Evolutionary conservation across 1,140 invertebrate genomes (phyloP).

Genomic region (Aphelenchoides fujianensis): DNA sequence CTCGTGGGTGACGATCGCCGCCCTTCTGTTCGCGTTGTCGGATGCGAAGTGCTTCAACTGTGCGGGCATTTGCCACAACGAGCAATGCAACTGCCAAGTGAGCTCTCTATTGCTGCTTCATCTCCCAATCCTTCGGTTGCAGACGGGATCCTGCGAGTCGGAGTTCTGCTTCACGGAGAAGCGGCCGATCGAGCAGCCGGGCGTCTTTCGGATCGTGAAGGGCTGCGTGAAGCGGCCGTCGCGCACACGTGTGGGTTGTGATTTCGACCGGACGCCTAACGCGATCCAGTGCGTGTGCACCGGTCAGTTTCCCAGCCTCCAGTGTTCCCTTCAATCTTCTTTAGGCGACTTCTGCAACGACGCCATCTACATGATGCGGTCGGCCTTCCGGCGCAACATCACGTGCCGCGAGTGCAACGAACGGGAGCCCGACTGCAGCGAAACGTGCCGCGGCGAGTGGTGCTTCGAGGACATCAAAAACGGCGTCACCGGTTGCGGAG

Average conservation of each 20-base stretch:
- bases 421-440: conserved; percentile 38
- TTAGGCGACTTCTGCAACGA: conserved; percentile 54
- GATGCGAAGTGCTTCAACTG: no score
- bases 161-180: conserved; percentile 58
- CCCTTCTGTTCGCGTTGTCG: no score
- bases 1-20: no score
- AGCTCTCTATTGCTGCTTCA: no score
- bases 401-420: conserved; percentile 52
- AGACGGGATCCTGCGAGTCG: conserved; percentile 56
- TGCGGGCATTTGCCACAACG: no score
- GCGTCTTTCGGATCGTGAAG: conserved; percentile 51
- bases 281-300: conserved; percentile 54
- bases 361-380: conserved; percentile 41
- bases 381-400: conserved; percentile 38
- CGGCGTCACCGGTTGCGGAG: conserved; percentile 34
- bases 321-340: background rate
- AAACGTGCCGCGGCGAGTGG: conserved; percentile 54
- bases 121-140: conserved; percentile 22
- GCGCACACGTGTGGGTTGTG: conserved; percentile 49
- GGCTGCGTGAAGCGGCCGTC: conserved; percentile 52
- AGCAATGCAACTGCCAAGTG: background rate
- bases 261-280: conserved; percentile 53
- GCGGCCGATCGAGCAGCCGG: conserved; percentile 50
- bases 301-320: conserved; percentile 30
- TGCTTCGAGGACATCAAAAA: conserved; percentile 52